A percentile compares a stretch with the other conserved stretches of the same genome.
These are phyloP conservation scores for Monomorium pharaonis DNA, from an alignment of 1,140 invertebrate genomes.

Conservation along the genomic window DNA sequence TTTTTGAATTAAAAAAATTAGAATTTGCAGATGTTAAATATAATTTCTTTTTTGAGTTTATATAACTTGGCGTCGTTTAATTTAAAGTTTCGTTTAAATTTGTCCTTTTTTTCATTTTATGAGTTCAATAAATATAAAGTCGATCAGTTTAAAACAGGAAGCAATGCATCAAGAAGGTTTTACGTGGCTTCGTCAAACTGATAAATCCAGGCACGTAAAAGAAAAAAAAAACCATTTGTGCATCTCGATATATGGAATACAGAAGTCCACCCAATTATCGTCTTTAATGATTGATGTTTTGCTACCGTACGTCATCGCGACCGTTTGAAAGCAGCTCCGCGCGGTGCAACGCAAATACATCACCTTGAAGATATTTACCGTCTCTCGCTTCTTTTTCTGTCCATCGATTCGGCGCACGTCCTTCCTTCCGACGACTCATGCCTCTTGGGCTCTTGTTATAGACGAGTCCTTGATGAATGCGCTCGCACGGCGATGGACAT, in stretches of 20 bases:
- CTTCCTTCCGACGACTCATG: conserved; percentile 38
- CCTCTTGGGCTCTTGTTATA: conserved; percentile 6
- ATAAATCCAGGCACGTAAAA: conserved; percentile 10
- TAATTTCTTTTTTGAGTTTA: neutral
- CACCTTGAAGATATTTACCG: conserved; percentile 44
- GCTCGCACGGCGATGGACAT: neutral
- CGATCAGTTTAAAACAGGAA: neutral
- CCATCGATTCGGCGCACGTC: conserved; percentile 38
- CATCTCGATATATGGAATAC: conserved; percentile 32
- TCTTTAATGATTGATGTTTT: conserved; percentile 71
- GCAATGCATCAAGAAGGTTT: neutral
- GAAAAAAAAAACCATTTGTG: neutral
- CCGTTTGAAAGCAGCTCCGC: conserved; percentile 33
- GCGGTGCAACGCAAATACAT: conserved; percentile 31
- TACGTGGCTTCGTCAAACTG: neutral
- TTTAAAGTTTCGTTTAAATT: neutral
- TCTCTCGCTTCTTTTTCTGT: conserved; percentile 20
- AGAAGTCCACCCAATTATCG: conserved; percentile 56
- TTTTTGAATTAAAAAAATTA: neutral
- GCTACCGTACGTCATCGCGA: conserved; percentile 39
- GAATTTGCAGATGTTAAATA: neutral
- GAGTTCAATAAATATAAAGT: neutral
- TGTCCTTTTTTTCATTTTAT: neutral
- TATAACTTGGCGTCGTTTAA: neutral
- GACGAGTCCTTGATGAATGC: conserved; percentile 36